Base-by-base conservation (phyloP, 2,888 invertebrate genomes). In the Hemicrepidius hirtus region DNA sequence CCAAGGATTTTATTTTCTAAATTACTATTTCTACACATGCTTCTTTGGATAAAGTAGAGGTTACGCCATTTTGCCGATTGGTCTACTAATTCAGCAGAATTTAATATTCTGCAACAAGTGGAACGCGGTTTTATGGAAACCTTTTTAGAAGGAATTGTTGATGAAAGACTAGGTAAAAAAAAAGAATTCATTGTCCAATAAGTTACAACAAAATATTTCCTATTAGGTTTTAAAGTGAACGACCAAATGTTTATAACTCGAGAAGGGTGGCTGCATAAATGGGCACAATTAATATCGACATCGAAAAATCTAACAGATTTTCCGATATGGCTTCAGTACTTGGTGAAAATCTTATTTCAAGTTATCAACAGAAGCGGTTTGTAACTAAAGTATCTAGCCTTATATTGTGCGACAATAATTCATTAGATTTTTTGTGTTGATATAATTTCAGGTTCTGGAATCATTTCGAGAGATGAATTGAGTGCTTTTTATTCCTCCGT, bases 21-120 rank as follows among this genome's bases (percentile, higher is more conserved):
- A 64, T 49, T 57, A 24, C 46, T 63, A 24, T 78, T 76, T 76
- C 81, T 82, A 78, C 82, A 82, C 80, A 83, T 80, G 82, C 82
- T 84, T 74, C 75, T 77, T 78, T 80, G 82, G 81, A 83, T 67
- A 50, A n/a, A 62, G 79, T 79, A 91, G 90, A 88, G 88, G 83
- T 86, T 93, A 81, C 90, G 93, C 69, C 92, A 93, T 85, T 94
- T 93, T 83, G 92, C 93, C 53, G 93, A 93, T 84, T 94, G 93
- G 93, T 92, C 93, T 63, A 88, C 88, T 76, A 92, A 92, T 85
- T 92, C 92, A 40, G 90, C 92, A 20, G 93, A 94, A 84, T 93
- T 91, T 83, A 90, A 93, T 83, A 91, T 92, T 77, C 87, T 93
- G 69, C 88, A 91, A 73, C 93, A 94, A 85, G 92, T 93, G 74